A percentile compares a stretch with the other conserved stretches of the same genome.
Evolutionary conservation across 2,888 invertebrate genomes (phyloP).

Genomic region (Artemia sinica): DNA sequence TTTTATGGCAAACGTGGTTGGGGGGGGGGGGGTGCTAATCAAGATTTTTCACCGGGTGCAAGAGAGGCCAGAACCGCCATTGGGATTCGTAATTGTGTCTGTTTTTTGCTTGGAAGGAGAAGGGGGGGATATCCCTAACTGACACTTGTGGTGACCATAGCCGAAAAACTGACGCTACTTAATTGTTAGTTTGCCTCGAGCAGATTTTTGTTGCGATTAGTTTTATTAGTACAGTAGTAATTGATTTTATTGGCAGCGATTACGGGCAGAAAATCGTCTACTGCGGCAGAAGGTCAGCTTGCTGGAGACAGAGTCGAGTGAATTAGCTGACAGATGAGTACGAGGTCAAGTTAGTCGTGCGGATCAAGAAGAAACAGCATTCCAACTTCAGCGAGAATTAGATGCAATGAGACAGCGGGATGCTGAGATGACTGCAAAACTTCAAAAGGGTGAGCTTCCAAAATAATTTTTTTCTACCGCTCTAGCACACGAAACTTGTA

Average conservation of each 20-base stretch:
- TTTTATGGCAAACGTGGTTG: no score
- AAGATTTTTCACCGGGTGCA: no score
- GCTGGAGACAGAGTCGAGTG: conserved; percentile 81
- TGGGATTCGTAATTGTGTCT: no score
- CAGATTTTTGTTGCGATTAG: neutral
- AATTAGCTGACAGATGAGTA: conserved; percentile 77
- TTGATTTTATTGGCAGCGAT: conserved; percentile 36
- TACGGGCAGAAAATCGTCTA: conserved; percentile 84
- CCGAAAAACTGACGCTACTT: no score
- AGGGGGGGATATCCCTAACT: no score
- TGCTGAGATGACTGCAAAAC: conserved; percentile 66
- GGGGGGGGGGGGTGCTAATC: no score
- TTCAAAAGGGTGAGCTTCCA: conserved; percentile 30
- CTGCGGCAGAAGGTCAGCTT: conserved; percentile 87
- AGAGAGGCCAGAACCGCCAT: no score
- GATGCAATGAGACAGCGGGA: conserved; percentile 69
- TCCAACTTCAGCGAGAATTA: conserved; percentile 52
- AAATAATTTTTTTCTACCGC: no score
- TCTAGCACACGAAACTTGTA: no score
- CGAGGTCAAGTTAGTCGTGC: conserved; percentile 84
- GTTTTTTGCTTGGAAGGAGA: no score
- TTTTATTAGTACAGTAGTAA: neutral
- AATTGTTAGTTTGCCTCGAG: conserved; percentile 16
- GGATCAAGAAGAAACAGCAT: conserved; percentile 80
- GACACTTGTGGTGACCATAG: no score